A percentile compares a stretch with the other conserved stretches of the same genome.
Evolutionary conservation across 2,113 vertebrate species (phyloP).

Genomic region (Seriola quinqueradiata): DNA sequence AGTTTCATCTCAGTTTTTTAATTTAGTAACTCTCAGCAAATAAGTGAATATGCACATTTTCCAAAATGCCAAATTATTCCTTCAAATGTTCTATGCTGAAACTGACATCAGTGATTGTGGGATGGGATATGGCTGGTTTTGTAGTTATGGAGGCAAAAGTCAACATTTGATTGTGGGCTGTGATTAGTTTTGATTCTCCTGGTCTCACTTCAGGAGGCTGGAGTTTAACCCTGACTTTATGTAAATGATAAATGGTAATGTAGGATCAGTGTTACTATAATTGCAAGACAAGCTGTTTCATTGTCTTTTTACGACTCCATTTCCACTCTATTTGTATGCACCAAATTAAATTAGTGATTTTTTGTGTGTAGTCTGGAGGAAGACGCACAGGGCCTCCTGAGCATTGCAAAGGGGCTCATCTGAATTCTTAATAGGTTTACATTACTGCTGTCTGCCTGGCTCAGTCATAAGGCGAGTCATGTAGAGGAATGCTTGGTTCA

Average conservation of each 20-base stretch:
- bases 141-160: background rate
- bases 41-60: background rate
- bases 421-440: conserved; percentile 41
- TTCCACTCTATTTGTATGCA: background rate
- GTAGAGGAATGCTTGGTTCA: conserved; percentile 50
- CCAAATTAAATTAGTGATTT: conserved; percentile 15
- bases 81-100: background rate
- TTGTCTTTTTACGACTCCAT: conserved; percentile 8
- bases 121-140: background rate
- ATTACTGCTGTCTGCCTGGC: conserved; percentile 41
- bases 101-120: background rate
- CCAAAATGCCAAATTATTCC: background rate
- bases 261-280: conserved; percentile 5
- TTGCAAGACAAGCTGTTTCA: conserved; percentile 1
- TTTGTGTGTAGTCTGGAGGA: conserved; percentile 22
- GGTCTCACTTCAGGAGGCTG: background rate
- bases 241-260: background rate
- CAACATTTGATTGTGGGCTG: background rate
- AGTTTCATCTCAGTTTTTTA: too few species aligned
- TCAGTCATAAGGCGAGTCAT: conserved; percentile 53
- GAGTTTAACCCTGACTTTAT: conserved; percentile 11
- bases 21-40: background rate
- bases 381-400: conserved; percentile 17
- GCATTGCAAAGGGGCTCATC: background rate
- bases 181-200: background rate